Evolutionary conservation across 2,797 vertebrate genomes (phyloP).

Genomic region (Danio jaintianensis): DNA sequence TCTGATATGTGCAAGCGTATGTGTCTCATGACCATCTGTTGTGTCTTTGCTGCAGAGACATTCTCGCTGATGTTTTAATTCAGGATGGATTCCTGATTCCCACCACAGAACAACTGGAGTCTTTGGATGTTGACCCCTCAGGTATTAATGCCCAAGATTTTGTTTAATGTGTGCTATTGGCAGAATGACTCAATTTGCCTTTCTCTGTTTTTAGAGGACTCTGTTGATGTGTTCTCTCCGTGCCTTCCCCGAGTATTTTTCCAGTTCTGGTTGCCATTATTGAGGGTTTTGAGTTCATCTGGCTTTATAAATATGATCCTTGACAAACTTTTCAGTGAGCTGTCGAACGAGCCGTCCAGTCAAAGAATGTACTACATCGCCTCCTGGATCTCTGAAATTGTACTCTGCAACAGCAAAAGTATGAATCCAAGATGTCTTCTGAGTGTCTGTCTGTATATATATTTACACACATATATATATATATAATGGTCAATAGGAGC

Average conservation of each 20-base stretch:
- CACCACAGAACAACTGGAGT: slow-evolving; percentile 85
- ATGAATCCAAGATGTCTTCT: not conserved
- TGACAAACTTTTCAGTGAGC: slow-evolving; percentile 86
- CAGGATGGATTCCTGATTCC: slow-evolving; percentile 86
- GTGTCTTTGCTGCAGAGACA: slow-evolving; percentile 53
- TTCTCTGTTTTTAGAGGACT: slow-evolving; percentile 39
- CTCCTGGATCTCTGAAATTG: slow-evolving; percentile 88
- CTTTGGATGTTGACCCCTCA: slow-evolving; percentile 80
- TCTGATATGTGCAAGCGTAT: not conserved
- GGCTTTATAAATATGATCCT: slow-evolving; percentile 84
- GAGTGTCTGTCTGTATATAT: too few relatives aligned
- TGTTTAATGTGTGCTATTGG: not conserved
- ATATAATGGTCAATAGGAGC: too few relatives aligned
- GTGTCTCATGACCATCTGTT: slow-evolving; percentile 1
- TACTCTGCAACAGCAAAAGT: slow-evolving; percentile 85
- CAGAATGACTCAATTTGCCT: not conserved
- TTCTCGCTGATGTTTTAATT: slow-evolving; percentile 73
- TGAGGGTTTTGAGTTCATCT: slow-evolving; percentile 83
- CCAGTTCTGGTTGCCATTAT: slow-evolving; percentile 90
- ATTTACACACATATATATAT: too few relatives aligned
- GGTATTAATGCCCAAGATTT: slow-evolving; percentile 64
- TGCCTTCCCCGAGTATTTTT: slow-evolving; percentile 81
- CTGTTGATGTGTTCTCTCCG: slow-evolving; percentile 54
- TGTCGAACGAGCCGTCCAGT: slow-evolving; percentile 69
- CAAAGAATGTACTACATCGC: slow-evolving; percentile 83